A percentile compares a stretch with the other conserved stretches of the same genome.
phyloP scores from a whole-genome alignment of 1,140 invertebrate species.

The Zaprionus nigranus region DNA sequence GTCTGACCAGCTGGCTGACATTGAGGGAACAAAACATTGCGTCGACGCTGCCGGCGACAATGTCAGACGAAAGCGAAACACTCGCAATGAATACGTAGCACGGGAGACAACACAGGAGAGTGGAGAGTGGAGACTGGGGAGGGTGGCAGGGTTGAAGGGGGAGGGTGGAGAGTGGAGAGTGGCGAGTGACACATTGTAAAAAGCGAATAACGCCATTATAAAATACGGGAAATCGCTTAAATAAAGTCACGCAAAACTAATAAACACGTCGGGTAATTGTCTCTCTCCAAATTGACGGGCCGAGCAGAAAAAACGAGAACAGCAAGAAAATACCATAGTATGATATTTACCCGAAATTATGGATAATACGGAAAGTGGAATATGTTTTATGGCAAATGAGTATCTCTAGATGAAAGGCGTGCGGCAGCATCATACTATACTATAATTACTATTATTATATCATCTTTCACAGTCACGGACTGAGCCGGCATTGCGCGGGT shows the following conservation, averaged over 20 bases:
- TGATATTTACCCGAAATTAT: neutral
- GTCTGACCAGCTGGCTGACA: conserved; percentile 3
- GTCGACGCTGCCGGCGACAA: neutral
- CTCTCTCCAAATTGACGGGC: neutral
- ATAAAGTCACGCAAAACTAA: conserved; percentile 27
- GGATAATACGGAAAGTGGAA: conserved; percentile 6
- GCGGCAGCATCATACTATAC: neutral
- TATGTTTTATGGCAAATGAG: conserved; percentile 2
- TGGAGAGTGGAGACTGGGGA: too few species aligned
- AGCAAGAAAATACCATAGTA: neutral
- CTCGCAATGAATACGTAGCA: conserved; percentile 7
- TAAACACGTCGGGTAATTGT: conserved; percentile 30
- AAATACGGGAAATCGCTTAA: neutral
- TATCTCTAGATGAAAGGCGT: neutral
- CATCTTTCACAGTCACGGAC: neutral
- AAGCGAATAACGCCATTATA: conserved; percentile 7
- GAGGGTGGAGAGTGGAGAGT: too few species aligned
- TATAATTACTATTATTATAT: neutral
- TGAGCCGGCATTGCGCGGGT: neutral
- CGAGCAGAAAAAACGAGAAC: neutral
- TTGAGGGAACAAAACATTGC: conserved; percentile 3
- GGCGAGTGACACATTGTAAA: neutral
- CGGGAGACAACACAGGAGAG: neutral
- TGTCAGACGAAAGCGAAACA: conserved; percentile 1
- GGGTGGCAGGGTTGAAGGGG: neutral